phyloP scores from a whole-genome alignment of 2,888 invertebrate species.

The Gastrophysa polygoni region DNA sequence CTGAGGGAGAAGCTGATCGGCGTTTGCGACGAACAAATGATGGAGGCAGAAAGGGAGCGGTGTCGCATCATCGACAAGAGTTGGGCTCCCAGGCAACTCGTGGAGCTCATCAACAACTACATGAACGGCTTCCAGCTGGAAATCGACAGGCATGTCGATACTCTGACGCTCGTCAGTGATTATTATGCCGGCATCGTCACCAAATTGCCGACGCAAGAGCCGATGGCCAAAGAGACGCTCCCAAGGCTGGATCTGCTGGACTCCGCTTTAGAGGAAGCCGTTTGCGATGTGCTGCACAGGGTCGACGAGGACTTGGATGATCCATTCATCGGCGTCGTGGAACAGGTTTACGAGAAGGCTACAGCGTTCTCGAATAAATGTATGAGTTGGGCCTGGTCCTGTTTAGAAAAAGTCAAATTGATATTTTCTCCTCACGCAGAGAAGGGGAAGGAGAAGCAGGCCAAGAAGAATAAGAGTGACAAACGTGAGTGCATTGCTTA shows the following conservation, averaged over 20 bases:
- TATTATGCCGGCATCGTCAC: conserved; percentile 57
- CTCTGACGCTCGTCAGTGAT: conserved; percentile 57
- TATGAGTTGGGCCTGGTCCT: conserved; percentile 6
- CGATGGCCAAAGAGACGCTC: conserved; percentile 56
- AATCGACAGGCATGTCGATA: conserved; percentile 59
- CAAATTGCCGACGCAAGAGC: conserved; percentile 60
- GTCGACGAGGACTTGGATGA: neutral
- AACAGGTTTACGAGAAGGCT: conserved; percentile 4
- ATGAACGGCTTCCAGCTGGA: conserved; percentile 67
- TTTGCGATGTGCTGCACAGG: conserved; percentile 5
- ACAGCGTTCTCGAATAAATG: conserved; percentile 6
- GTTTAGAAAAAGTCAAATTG: conserved; percentile 10
- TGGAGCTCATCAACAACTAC: conserved; percentile 63
- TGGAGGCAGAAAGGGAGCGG: conserved; percentile 63
- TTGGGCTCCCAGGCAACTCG: conserved; percentile 65
- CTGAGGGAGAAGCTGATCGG: conserved; percentile 60
- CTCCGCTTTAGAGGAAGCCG: neutral
- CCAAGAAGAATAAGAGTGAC: conserved; percentile 49
- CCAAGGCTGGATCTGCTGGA: conserved; percentile 24
- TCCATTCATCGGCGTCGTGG: neutral
- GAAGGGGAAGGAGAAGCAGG: conserved; percentile 12
- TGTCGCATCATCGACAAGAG: conserved; percentile 61
- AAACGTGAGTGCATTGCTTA: conserved; percentile 43
- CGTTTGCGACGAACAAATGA: conserved; percentile 64
- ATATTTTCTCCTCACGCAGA: conserved; percentile 8